phyloP scores from a whole-genome alignment of 2,888 invertebrate species.

The Phymatocera aterrima region DNA sequence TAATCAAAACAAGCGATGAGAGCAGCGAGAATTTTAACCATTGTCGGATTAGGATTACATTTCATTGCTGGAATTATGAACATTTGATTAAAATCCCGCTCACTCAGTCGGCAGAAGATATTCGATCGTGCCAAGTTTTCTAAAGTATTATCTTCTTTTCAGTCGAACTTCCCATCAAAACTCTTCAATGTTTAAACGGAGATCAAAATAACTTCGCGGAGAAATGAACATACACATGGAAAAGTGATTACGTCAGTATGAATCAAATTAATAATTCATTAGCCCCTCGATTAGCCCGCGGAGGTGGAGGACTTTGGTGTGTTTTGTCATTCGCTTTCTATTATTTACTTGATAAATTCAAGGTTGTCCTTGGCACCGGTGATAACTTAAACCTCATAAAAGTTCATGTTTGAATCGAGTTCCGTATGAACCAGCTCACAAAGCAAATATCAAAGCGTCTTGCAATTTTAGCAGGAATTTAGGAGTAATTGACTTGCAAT shows the following conservation, averaged over 20 bases:
- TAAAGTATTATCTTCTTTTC: too few species aligned
- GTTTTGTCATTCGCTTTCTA: constrained; percentile 56
- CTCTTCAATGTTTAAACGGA: not conserved
- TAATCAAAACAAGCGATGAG: constrained; percentile 81
- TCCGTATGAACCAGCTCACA: not conserved
- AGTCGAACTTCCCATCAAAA: too few species aligned
- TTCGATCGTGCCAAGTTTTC: too few species aligned
- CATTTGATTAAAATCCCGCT: not conserved
- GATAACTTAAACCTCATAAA: not conserved
- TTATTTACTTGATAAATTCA: constrained; percentile 54
- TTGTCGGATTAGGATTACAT: constrained; percentile 78
- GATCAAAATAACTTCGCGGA: not conserved
- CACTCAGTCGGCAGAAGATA: too few species aligned
- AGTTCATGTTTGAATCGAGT: not conserved
- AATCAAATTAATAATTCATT: not conserved
- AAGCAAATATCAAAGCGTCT: not conserved
- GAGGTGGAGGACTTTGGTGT: not conserved
- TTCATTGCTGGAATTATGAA: constrained; percentile 77
- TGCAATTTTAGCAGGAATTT: not conserved
- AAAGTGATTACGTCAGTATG: not conserved
- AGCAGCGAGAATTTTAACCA: constrained; percentile 74
- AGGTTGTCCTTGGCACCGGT: not conserved
- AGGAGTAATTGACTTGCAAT: too few species aligned
- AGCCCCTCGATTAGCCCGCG: too few species aligned
- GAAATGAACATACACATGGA: too few species aligned